Percentiles rank a stretch among this genome's conserved stretches.
phyloP scores from a whole-genome alignment of 2,888 invertebrate species.

The Octonoba sinensis region DNA sequence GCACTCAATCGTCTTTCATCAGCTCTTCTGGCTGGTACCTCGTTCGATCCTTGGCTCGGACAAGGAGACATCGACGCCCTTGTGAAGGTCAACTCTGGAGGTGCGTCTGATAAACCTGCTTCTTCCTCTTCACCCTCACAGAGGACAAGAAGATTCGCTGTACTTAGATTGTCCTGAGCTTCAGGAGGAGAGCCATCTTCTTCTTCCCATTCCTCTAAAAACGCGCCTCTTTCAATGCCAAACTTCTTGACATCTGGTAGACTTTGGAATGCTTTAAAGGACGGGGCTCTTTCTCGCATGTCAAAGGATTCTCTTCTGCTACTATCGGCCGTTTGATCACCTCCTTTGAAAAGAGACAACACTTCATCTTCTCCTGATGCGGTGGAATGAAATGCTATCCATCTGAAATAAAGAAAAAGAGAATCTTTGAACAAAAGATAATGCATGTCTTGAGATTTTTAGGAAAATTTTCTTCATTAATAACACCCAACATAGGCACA shows the following conservation, averaged over 20 bases:
- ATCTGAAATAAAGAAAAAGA: background rate
- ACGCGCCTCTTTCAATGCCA: slow-evolving; percentile 29
- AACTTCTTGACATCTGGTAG: slow-evolving; percentile 43
- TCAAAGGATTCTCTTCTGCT: slow-evolving; percentile 40
- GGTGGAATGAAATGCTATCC: slow-evolving; percentile 45
- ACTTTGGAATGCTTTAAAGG: slow-evolving; percentile 32
- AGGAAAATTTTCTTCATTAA: too few relatives aligned
- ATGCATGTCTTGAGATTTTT: too few relatives aligned
- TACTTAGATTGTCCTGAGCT: slow-evolving; percentile 57
- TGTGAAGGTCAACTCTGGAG: slow-evolving; percentile 35
- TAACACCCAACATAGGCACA: too few relatives aligned
- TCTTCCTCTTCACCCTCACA: slow-evolving; percentile 17
- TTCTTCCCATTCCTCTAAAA: slow-evolving; percentile 22
- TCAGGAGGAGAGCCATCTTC: slow-evolving; percentile 11
- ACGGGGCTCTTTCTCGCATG: slow-evolving; percentile 13
- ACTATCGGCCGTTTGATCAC: background rate
- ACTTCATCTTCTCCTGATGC: slow-evolving; percentile 35
- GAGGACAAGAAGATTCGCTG: slow-evolving; percentile 42
- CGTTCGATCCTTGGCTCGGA: slow-evolving; percentile 12
- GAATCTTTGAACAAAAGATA: too few relatives aligned
- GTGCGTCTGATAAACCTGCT: background rate
- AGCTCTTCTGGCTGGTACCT: background rate
- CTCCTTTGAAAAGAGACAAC: slow-evolving; percentile 33
- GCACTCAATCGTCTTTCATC: too few relatives aligned
- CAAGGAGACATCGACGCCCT: slow-evolving; percentile 41